A percentile compares a stretch with the other conserved stretches of the same genome.
Evolutionary conservation across 2,888 invertebrate genomes (phyloP).

Genomic region (Apoda limacodes): DNA sequence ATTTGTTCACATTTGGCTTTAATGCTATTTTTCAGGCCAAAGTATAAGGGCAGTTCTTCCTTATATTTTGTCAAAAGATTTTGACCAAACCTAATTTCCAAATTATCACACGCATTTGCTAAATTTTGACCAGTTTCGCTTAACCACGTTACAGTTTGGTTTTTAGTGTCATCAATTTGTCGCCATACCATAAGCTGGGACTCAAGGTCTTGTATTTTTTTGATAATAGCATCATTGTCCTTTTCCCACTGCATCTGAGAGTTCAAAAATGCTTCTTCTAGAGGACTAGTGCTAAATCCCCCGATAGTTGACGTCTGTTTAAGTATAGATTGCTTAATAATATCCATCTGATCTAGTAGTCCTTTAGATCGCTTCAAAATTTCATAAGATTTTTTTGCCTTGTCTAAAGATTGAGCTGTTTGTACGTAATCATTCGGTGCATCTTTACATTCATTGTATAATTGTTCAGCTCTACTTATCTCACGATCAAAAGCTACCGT

Average conservation of each 20-base stretch:
- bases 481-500: slow-evolving; percentile 77
- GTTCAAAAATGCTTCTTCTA: slow-evolving; percentile 71
- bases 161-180: slow-evolving; percentile 88
- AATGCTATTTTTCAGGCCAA: slow-evolving; percentile 81
- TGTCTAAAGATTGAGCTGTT: slow-evolving; percentile 77
- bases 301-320: slow-evolving; percentile 78
- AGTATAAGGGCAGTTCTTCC: slow-evolving; percentile 84
- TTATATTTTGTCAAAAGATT: slow-evolving; percentile 84
- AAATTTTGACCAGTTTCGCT: slow-evolving; percentile 83
- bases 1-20: slow-evolving; percentile 84
- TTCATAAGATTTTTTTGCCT: slow-evolving; percentile 81
- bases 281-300: slow-evolving; percentile 71
- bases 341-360: slow-evolving; percentile 81
- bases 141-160: slow-evolving; percentile 86
- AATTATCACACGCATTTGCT: slow-evolving; percentile 79
- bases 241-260: slow-evolving; percentile 78
- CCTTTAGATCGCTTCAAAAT: slow-evolving; percentile 80
- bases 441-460: slow-evolving; percentile 73
- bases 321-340: slow-evolving; percentile 77
- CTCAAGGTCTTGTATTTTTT: slow-evolving; percentile 83
- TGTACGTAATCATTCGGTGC: slow-evolving; percentile 80
- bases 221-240: slow-evolving; percentile 77
- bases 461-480: slow-evolving; percentile 76
- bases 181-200: slow-evolving; percentile 94
- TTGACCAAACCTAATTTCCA: slow-evolving; percentile 85